Evolutionary conservation across 2,113 vertebrate genomes (phyloP), one percentile per base, ranked within the genome.

Genomic region (Neogobius melanostomus): DNA sequence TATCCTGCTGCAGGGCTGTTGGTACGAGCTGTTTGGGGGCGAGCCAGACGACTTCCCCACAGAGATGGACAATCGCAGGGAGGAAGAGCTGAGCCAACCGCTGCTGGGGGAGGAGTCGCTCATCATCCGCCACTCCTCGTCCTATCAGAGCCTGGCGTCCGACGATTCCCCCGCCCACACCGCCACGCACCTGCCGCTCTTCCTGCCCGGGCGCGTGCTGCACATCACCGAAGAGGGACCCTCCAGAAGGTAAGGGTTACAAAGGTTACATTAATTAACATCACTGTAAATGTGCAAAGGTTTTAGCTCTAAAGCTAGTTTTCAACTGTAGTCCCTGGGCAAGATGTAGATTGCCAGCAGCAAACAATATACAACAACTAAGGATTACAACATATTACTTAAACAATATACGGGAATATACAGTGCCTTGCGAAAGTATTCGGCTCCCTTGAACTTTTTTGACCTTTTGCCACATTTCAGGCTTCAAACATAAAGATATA

Each of bases 11-110:
- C 93, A 71, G 0, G 98, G 96, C 0, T 96, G 95, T 71, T 97
- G 97, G 95, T 99, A 98, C 0, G 96, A 95, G 82, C 76, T 99
- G 1, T 98, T 97, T 0, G 98, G 98, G 28, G 97, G 96, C 10
- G 88, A 90, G 76, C 95, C 95, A 0, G 92, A 95, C 1, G 91
- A 96, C 72, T 94, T 92, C 47, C 95, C 96, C 0, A 96, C 95
- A 0, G 96, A 99, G 88, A 91, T 99, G 93, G 95, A 97, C 0
- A 91, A 92, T 5, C 87, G 90, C 52, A 84, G 66, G 76, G 92
- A 95, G 72, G 85, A 86, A 21, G 74, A 89, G 69, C 93, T 99
- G 7, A 93, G 78, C 1, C 95, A 92, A 82, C 98, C 98, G 0
- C 94, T 99, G 14, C 91, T 99, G 0, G 97, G 95, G 0, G 96